Evolutionary conservation across 2,888 invertebrate genomes (phyloP).

Genomic region (Hipparchia sbordonii): DNA sequence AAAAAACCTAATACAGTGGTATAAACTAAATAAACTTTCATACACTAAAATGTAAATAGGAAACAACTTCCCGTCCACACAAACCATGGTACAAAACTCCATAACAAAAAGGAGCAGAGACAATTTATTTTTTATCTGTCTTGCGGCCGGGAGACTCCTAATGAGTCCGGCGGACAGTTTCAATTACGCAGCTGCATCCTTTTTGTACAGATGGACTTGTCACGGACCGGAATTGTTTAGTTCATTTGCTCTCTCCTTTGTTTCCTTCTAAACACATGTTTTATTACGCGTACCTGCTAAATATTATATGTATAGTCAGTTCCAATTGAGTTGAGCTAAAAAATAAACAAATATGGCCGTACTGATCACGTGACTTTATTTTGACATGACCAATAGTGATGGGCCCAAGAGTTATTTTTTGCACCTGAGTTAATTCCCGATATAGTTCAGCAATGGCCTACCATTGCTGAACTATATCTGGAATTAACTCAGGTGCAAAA

Average conservation of each 20-base stretch:
- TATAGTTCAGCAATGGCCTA: too few relatives aligned
- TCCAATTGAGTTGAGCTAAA: too few relatives aligned
- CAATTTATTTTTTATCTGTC: slow-evolving; percentile 45
- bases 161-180: slow-evolving; percentile 57
- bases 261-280: slow-evolving; percentile 40
- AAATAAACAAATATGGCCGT: too few relatives aligned
- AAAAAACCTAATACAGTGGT: too few relatives aligned
- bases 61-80: neutral
- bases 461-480: too few relatives aligned
- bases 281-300: slow-evolving; percentile 7
- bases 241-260: slow-evolving; percentile 39
- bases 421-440: too few relatives aligned
- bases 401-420: too few relatives aligned
- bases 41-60: neutral
- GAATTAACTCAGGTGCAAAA: too few relatives aligned
- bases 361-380: too few relatives aligned
- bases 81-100: slow-evolving; percentile 15
- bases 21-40: too few relatives aligned
- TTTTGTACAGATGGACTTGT: slow-evolving; percentile 53
- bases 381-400: too few relatives aligned
- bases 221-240: slow-evolving; percentile 52
- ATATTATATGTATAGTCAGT: neutral
- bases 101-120: slow-evolving; percentile 33
- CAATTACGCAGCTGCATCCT: slow-evolving; percentile 58
- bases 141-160: slow-evolving; percentile 48